phyloP scores from a whole-genome alignment of 2,888 invertebrate species.

The Xanthorhoe designata region DNA sequence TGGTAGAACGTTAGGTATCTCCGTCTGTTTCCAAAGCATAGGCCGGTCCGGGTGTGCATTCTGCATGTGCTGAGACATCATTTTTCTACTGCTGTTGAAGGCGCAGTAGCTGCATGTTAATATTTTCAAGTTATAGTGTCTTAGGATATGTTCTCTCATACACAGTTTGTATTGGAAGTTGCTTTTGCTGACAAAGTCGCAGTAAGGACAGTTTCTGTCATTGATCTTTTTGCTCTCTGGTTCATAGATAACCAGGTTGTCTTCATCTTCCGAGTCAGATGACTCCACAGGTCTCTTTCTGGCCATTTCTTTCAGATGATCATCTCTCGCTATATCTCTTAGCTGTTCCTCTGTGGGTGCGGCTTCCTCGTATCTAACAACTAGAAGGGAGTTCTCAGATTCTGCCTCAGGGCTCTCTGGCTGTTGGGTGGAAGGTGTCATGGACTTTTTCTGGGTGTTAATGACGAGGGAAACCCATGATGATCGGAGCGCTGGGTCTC shows the following conservation, averaged over 20 bases:
- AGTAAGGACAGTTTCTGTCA: slow-evolving; percentile 59
- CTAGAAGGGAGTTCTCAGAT: slow-evolving; percentile 63
- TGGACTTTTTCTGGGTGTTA: slow-evolving; percentile 55
- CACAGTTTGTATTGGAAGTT: slow-evolving; percentile 40
- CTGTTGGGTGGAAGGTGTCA: slow-evolving; percentile 42
- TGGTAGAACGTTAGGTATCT: slow-evolving; percentile 38
- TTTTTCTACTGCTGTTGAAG: slow-evolving; percentile 53
- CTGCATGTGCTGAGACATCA: slow-evolving; percentile 62
- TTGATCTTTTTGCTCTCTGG: slow-evolving; percentile 33
- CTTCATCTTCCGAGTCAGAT: slow-evolving; percentile 69
- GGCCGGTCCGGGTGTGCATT: slow-evolving; percentile 55
- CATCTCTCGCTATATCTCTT: slow-evolving; percentile 6
- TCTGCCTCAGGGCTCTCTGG: slow-evolving; percentile 25
- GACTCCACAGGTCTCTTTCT: slow-evolving; percentile 42
- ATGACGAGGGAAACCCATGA: slow-evolving; percentile 65
- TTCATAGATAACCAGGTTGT: slow-evolving; percentile 63
- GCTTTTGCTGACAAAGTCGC: slow-evolving; percentile 45
- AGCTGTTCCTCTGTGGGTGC: slow-evolving; percentile 58
- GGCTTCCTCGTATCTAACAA: slow-evolving; percentile 68
- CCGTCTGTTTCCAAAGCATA: slow-evolving; percentile 47
- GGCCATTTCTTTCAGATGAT: slow-evolving; percentile 12
- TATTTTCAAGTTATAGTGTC: slow-evolving; percentile 78
- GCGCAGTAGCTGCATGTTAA: slow-evolving; percentile 74
- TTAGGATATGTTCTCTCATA: slow-evolving; percentile 70
- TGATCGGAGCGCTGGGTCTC: slow-evolving; percentile 58